Evolutionary conservation across 2,797 vertebrate genomes (phyloP).

Genomic region (Cyprinodon diabolis): DNA sequence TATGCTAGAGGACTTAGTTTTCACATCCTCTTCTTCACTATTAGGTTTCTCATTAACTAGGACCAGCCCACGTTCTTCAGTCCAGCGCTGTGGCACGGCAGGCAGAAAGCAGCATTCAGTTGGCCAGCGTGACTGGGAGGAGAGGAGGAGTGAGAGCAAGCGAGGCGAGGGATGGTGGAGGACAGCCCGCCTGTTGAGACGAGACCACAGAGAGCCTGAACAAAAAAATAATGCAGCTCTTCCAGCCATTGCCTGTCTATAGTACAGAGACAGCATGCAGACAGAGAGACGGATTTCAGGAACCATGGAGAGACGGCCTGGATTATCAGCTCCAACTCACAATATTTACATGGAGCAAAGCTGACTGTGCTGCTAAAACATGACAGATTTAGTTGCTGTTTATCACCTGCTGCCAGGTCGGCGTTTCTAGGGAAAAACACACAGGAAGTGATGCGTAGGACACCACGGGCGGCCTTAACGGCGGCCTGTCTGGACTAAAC

Average conservation of each 20-base stretch:
- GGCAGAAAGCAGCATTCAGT: neutral
- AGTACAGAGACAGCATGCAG: conserved; percentile 56
- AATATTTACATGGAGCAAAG: conserved; percentile 51
- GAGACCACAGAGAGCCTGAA: neutral
- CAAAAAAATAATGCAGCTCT: neutral
- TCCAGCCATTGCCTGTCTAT: conserved; percentile 40
- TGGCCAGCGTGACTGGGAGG: neutral
- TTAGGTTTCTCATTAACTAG: conserved; percentile 69
- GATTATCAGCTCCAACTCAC: conserved; percentile 25
- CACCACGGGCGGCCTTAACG: conserved; percentile 29
- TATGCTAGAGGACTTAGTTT: conserved; percentile 79
- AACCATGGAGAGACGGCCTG: conserved; percentile 44
- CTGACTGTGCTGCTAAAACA: conserved; percentile 37
- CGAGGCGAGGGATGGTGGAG: neutral
- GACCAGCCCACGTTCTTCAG: conserved; percentile 58
- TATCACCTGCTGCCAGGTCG: conserved; percentile 54
- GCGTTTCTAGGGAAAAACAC: conserved; percentile 48
- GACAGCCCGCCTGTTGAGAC: neutral
- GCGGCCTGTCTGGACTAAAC: conserved; percentile 43
- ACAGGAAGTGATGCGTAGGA: conserved; percentile 51
- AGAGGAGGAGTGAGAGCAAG: neutral
- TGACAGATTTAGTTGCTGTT: conserved; percentile 60
- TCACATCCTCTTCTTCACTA: conserved; percentile 68
- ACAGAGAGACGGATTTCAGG: conserved; percentile 24
- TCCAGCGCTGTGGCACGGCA: neutral